Percentiles rank a stretch among this genome's conserved stretches.
Evolutionary conservation across 2,888 invertebrate genomes (phyloP).

Genomic region (Tipula helvola): DNA sequence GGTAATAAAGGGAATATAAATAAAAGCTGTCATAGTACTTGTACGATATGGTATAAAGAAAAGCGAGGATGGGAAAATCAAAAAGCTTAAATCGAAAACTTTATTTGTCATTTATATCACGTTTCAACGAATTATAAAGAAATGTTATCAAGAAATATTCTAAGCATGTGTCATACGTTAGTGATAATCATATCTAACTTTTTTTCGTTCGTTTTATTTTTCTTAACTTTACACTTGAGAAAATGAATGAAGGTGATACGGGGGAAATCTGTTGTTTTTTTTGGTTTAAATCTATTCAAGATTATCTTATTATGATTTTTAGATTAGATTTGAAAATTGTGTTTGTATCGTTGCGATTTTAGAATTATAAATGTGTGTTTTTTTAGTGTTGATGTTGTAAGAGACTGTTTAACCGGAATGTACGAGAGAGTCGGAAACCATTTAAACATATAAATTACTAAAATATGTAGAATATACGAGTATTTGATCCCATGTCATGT

Average conservation of each 20-base stretch:
- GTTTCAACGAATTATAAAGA: slow-evolving; percentile 4
- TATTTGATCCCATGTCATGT: not conserved
- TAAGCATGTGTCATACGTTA: slow-evolving; percentile 4
- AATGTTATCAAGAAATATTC: slow-evolving; percentile 4
- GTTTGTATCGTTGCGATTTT: not conserved
- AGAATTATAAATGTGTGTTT: not conserved
- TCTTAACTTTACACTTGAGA: slow-evolving; percentile 4
- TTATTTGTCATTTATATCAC: not conserved
- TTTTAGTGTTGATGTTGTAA: not conserved
- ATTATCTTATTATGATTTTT: slow-evolving; percentile 4
- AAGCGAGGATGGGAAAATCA: not conserved
- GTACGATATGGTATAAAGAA: not conserved
- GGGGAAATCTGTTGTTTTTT: not conserved
- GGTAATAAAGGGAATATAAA: not conserved
- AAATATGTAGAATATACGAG: not conserved
- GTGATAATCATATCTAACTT: not conserved
- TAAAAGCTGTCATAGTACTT: not conserved
- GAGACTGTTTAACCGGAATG: not conserved
- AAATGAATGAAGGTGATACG: not conserved
- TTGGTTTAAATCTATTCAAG: not conserved
- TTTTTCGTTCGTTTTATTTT: not conserved
- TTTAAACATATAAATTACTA: not conserved
- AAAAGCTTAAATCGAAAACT: slow-evolving; percentile 4
- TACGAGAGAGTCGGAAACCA: not conserved
- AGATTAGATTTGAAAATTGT: not conserved